Percentiles rank a stretch among this genome's conserved stretches.
Evolutionary conservation across 2,797 vertebrate genomes (phyloP).

Genomic region (Capromys pilorides): DNA sequence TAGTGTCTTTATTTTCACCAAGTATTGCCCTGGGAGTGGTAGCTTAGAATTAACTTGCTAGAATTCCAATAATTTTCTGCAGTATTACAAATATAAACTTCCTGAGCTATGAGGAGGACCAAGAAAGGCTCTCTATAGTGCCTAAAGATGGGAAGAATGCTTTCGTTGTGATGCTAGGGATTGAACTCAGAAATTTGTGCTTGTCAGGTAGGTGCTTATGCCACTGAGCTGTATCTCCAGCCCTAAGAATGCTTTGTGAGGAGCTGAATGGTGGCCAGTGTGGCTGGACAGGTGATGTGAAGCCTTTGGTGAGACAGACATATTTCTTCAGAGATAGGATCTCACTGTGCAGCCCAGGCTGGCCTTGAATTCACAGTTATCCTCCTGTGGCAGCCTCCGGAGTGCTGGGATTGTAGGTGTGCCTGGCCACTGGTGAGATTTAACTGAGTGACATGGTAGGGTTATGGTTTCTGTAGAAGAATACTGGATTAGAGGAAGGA

Average conservation of each 20-base stretch:
- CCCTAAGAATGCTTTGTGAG: background rate
- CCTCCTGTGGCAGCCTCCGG: background rate
- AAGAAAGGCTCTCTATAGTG: too few relatives aligned
- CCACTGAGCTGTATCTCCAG: too few relatives aligned
- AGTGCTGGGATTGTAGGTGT: background rate
- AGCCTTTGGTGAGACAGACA: background rate
- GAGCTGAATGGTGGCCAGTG: background rate
- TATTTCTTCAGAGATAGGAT: background rate
- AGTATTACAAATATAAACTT: too few relatives aligned
- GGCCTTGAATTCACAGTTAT: background rate
- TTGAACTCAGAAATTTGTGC: too few relatives aligned
- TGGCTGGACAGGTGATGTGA: background rate
- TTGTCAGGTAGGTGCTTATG: too few relatives aligned
- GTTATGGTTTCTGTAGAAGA: conserved; percentile 1
- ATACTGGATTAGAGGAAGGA: background rate
- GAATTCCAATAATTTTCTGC: too few relatives aligned
- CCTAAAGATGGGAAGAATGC: too few relatives aligned
- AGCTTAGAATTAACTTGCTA: too few relatives aligned
- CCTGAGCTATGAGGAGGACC: too few relatives aligned
- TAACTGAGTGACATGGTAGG: background rate
- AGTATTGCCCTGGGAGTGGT: too few relatives aligned
- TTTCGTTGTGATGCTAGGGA: too few relatives aligned
- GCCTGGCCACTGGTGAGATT: background rate
- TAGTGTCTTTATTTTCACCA: too few relatives aligned
- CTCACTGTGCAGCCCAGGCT: background rate